Evolutionary conservation across 2,888 invertebrate species (phyloP).

Genomic region (Pristionchus mayeri): DNA sequence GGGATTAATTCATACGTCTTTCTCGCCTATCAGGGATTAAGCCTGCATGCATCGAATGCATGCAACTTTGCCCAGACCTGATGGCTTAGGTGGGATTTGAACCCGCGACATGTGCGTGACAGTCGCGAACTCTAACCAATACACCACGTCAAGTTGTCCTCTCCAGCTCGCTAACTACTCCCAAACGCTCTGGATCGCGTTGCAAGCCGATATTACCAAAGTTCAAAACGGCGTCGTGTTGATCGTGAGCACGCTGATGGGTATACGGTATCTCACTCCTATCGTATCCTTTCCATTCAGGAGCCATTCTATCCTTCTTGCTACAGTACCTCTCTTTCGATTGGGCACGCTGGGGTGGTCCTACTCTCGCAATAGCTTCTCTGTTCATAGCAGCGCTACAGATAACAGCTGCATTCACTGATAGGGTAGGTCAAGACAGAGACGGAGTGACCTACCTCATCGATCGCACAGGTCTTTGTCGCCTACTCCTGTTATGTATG

Average conservation of each 20-base stretch:
- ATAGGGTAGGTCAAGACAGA: not conserved
- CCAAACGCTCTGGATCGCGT: constrained; percentile 86
- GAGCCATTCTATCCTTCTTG: constrained; percentile 79
- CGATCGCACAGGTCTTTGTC: constrained; percentile 83
- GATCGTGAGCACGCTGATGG: constrained; percentile 84
- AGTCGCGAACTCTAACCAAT: too few relatives aligned
- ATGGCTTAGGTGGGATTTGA: too few relatives aligned
- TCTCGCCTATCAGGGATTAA: constrained; percentile 34
- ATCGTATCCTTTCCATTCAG: constrained; percentile 73
- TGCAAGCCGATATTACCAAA: constrained; percentile 79
- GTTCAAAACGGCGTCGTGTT: constrained; percentile 88
- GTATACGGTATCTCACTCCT: constrained; percentile 79
- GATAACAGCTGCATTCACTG: constrained; percentile 80
- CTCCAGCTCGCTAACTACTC: constrained; percentile 83
- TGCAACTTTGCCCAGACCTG: too few relatives aligned
- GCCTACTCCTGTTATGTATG: constrained; percentile 86
- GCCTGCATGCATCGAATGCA: too few relatives aligned
- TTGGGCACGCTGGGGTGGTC: constrained; percentile 80
- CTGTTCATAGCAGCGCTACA: constrained; percentile 79
- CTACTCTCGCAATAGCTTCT: constrained; percentile 79
- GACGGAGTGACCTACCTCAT: not conserved
- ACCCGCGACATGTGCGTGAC: too few relatives aligned
- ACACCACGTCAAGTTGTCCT: too few relatives aligned
- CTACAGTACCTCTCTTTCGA: constrained; percentile 80
- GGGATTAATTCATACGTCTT: constrained; percentile 23